phyloP scores from a whole-genome alignment of 2,113 vertebrate species.

The Pollachius pollachius region DNA sequence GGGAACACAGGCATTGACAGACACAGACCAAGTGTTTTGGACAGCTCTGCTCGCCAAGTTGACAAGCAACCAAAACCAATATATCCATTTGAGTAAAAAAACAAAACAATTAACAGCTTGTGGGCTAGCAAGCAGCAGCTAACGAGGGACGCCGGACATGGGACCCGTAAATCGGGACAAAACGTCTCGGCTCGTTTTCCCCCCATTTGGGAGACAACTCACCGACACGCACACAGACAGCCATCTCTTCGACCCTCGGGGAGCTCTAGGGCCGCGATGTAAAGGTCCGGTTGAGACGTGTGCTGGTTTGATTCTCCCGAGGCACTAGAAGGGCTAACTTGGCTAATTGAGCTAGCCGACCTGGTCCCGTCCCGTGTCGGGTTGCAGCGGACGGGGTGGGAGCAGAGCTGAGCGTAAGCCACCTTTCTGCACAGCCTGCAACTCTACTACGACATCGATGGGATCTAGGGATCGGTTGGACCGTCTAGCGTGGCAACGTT shows the following conservation, averaged over 20 bases:
- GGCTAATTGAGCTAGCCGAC: constrained; percentile 40
- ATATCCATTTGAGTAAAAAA: not conserved
- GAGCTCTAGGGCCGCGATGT: constrained; percentile 8
- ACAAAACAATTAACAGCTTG: constrained; percentile 19
- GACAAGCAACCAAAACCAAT: not conserved
- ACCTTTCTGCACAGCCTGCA: not conserved
- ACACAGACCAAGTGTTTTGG: not conserved
- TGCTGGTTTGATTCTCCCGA: not conserved
- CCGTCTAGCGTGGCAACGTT: no score
- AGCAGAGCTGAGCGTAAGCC: constrained; percentile 16
- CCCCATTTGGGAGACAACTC: constrained; percentile 43
- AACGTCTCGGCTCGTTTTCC: constrained; percentile 42
- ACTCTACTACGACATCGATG: not conserved
- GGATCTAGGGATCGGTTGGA: not conserved
- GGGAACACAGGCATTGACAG: constrained; percentile 26
- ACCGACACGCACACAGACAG: constrained; percentile 39
- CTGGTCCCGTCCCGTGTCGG: constrained; percentile 57
- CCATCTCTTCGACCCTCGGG: constrained; percentile 12
- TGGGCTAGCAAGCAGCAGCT: constrained; percentile 45
- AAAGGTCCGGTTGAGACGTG: not conserved
- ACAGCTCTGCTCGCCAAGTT: not conserved
- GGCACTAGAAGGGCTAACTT: constrained; percentile 39
- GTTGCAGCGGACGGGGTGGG: constrained; percentile 57
- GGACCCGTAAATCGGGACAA: constrained; percentile 61
- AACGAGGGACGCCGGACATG: constrained; percentile 45